A percentile compares a stretch with the other conserved stretches of the same genome.
Conservation (phyloP, 2,888 invertebrate genomes). For the Agonum fuliginosum region DNA sequence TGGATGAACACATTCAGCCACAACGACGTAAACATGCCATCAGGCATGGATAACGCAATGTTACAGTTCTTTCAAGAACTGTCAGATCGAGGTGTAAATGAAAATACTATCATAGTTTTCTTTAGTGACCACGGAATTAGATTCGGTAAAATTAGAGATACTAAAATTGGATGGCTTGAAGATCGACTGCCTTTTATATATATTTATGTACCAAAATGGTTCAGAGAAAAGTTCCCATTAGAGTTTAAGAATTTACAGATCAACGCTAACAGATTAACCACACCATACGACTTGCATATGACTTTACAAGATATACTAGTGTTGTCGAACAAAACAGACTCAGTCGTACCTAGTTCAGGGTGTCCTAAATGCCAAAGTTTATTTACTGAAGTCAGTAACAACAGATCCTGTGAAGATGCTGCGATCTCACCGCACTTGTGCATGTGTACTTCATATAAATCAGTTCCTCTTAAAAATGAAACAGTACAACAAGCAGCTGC, state of each 20-base stretch:
- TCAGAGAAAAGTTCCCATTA: conserved; percentile 75
- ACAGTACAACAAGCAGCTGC: conserved; percentile 75
- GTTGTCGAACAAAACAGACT: conserved; percentile 72
- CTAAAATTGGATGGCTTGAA: conserved; percentile 84
- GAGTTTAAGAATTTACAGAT: conserved; percentile 76
- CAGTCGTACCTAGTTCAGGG: conserved; percentile 71
- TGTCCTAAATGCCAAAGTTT: conserved; percentile 82
- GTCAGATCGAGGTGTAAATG: conserved; percentile 76
- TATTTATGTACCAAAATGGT: conserved; percentile 80
- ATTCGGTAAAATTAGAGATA: conserved; percentile 82
- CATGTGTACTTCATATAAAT: conserved; percentile 80
- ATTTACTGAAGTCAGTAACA: conserved; percentile 76
- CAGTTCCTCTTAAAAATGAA: conserved; percentile 72
- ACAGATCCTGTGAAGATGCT: conserved; percentile 81
- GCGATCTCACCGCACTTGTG: conserved; percentile 85
- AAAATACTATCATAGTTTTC: conserved; percentile 82
- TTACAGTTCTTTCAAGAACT: conserved; percentile 77
- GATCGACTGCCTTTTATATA: conserved; percentile 85
- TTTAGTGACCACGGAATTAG: conserved; percentile 88
- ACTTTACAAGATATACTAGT: conserved; percentile 80
- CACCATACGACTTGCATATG: conserved; percentile 85
- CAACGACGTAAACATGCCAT: conserved; percentile 80
- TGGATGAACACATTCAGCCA: conserved; percentile 88
- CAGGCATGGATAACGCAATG: conserved; percentile 80
- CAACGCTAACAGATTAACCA: conserved; percentile 81